Conservation (phyloP, 2,797 vertebrate genomes). For the Meriones psammophilus region DNA sequence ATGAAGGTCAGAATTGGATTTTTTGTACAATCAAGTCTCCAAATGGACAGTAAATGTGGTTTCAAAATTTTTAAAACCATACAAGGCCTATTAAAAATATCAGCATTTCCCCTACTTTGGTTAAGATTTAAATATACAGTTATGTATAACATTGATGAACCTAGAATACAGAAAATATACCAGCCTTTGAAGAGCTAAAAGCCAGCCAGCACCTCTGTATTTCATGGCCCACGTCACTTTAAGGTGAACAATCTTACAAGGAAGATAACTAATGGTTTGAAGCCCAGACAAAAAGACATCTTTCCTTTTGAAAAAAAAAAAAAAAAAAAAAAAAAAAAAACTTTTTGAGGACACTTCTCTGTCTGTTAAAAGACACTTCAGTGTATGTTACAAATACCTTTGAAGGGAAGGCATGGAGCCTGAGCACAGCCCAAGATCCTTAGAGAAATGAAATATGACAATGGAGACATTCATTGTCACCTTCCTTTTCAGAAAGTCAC, state of each 20-base stretch:
- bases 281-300: not conserved
- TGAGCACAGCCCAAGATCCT: not conserved
- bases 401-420: not conserved
- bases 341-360: not conserved
- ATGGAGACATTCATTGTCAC: rapidly evolving
- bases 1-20: not conserved
- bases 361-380: not conserved
- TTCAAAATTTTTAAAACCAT: slow-evolving; percentile 34
- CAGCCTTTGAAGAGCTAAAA: slow-evolving; percentile 13
- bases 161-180: not conserved
- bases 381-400: not conserved
- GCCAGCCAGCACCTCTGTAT: not conserved
- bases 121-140: slow-evolving; percentile 9
- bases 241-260: slow-evolving; percentile 1
- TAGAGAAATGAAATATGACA: not conserved
- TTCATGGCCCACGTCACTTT: not conserved
- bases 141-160: not conserved
- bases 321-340: not conserved
- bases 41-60: not conserved
- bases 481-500: not conserved
- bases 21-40: not conserved
- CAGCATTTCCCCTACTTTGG: not conserved
- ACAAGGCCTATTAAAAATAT: not conserved
- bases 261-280: not conserved
- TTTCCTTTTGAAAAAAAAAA: slow-evolving; percentile 32